These are phyloP conservation scores for Sesamia inferens DNA, from an alignment of 2,888 invertebrate genomes.

Conservation along the genomic window DNA sequence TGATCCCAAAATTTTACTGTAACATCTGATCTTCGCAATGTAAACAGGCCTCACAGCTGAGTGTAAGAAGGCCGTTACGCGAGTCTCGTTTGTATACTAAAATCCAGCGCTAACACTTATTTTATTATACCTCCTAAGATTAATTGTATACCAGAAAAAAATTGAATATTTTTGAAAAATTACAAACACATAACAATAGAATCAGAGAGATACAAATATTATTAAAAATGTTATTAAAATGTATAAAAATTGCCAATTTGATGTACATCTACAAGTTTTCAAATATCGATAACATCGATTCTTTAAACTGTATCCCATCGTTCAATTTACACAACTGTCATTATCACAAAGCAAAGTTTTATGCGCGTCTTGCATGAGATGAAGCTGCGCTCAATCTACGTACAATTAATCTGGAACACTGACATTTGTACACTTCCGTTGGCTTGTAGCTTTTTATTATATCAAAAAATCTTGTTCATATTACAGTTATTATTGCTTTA, in stretches of 20 bases:
- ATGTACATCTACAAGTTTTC: constrained; percentile 27
- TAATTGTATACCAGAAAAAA: constrained; percentile 39
- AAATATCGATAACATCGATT: constrained; percentile 38
- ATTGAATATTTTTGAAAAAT: constrained; percentile 44
- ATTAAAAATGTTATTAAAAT: constrained; percentile 29
- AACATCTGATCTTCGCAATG: neutral
- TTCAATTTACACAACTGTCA: constrained; percentile 30
- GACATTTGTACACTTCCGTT: neutral
- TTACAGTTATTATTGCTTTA: constrained; percentile 53
- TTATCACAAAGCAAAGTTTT: constrained; percentile 20
- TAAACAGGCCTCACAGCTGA: neutral
- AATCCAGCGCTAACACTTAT: constrained; percentile 30
- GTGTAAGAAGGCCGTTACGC: constrained; percentile 4
- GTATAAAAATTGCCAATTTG: constrained; percentile 34
- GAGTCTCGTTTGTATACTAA: constrained; percentile 19
- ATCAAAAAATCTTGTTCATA: constrained; percentile 11
- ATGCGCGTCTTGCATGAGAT: neutral
- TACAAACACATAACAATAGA: constrained; percentile 49
- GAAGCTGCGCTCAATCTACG: constrained; percentile 3
- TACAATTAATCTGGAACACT: constrained; percentile 12
- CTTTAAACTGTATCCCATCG: constrained; percentile 6
- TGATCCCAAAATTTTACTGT: neutral
- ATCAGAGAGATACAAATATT: constrained; percentile 52
- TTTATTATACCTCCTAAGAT: constrained; percentile 52
- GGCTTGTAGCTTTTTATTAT: constrained; percentile 7